Evolutionary conservation across 2,888 invertebrate species (phyloP), one percentile per base, ranked within the genome.

Genomic region (Zootermopsis nevadensis): DNA sequence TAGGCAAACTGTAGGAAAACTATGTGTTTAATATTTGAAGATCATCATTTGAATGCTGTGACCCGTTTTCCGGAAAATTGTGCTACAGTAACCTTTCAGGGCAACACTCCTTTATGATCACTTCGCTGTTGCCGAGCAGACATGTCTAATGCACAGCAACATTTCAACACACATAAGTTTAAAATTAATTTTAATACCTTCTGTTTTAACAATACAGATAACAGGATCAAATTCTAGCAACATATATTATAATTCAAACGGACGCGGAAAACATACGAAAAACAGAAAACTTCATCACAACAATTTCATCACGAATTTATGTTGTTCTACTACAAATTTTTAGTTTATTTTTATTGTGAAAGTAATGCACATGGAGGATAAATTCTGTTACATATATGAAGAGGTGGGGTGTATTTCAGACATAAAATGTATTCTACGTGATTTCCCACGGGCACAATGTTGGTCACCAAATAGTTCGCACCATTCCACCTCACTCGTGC

Each of bases 391-490:
- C 48, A 19, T 48, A 60, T 60, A 8, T 60, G n/a, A 60, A 60
- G 27, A n/a, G 60, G n/a, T 27, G 60, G 60, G 60, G 60, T 2
- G 27, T 12, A n/a, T 60, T 55, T 27, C 6, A 15, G n/a, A 27
- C 60, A 27, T 2, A 60, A 4, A 60, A n/a, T 60, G 60, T 60
- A 60, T 60, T 60, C 27, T 15, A 27, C 15, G 60, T 82, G 82
- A 82, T 77, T 82, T 82, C 82, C 82, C 82, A 77, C 77, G 82
- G 77, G 82, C 48, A 19, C 77, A 42, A 30, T 79, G n/a, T 60
- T 42, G 30, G 72, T 67, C 79, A 67, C 77, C 82, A 31, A 67
- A 27, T 19, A n/a, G 30, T 12, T n/a, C 27, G 19, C 48, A 48
- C 48, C 48, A 19, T n/a, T 60, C 60, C 60, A 27, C n/a, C 60